Conservation (phyloP, 2,888 invertebrate species). For the Tuta absoluta region DNA sequence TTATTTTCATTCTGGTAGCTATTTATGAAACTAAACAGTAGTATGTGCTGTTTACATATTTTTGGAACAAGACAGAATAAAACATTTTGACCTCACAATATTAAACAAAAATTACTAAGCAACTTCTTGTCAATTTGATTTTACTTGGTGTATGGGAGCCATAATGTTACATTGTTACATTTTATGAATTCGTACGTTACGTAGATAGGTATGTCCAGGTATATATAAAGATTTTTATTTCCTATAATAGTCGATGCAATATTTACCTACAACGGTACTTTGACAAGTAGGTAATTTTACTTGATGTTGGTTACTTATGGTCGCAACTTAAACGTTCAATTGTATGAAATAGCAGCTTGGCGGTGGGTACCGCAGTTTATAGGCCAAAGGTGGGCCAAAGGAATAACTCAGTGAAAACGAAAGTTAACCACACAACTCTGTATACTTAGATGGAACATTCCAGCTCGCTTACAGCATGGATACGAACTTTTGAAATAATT, state of each 20-base stretch:
- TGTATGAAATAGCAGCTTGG: background rate
- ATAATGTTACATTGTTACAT: no score
- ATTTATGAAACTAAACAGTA: background rate
- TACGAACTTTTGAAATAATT: no score
- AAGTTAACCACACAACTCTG: conserved; percentile 2
- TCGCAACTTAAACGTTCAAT: background rate
- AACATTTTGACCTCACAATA: background rate
- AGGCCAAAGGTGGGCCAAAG: conserved; percentile 17
- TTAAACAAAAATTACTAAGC: background rate
- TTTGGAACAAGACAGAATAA: background rate
- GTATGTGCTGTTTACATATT: background rate
- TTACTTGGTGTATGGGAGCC: background rate
- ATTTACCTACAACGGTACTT: background rate
- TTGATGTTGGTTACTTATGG: background rate
- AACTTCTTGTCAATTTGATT: background rate
- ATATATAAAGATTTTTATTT: background rate
- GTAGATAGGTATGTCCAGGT: background rate
- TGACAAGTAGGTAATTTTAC: background rate
- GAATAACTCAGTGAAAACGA: conserved; percentile 7
- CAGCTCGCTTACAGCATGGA: no score
- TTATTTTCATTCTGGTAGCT: no score
- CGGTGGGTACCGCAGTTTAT: conserved; percentile 3
- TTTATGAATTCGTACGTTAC: no score
- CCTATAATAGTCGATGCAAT: background rate
- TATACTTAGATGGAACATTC: background rate